phyloP scores from a whole-genome alignment of 1,140 invertebrate genomes.

The Drosophila bipectinata region DNA sequence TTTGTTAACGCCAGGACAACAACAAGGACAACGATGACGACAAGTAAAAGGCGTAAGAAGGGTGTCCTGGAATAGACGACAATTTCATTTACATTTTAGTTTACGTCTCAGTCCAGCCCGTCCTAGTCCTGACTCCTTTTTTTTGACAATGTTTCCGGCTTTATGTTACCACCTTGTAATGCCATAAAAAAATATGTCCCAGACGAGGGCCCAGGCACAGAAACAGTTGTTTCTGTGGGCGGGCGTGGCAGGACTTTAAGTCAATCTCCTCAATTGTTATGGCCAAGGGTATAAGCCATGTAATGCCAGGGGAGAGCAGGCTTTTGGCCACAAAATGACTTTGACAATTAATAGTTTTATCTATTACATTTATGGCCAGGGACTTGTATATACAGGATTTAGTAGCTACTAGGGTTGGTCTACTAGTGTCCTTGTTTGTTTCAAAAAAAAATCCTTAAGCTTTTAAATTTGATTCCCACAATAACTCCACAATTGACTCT shows the following conservation, averaged over 20 bases:
- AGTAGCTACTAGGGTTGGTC: not conserved
- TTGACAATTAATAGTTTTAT: conserved; percentile 1
- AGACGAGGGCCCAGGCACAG: not conserved
- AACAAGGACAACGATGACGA: conserved; percentile 8
- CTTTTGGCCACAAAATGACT: not conserved
- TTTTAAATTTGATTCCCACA: not conserved
- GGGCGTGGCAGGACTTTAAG: not conserved
- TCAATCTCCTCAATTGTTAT: conserved; percentile 24
- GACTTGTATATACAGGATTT: too few relatives aligned
- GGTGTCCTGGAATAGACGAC: conserved; percentile 33
- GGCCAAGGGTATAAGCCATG: not conserved
- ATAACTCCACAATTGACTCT: not conserved
- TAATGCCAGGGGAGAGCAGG: not conserved
- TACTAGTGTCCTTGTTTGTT: not conserved
- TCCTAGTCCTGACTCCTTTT: not conserved
- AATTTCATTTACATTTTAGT: conserved; percentile 77
- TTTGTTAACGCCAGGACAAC: conserved; percentile 56
- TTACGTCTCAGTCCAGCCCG: conserved; percentile 42
- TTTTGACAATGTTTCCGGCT: conserved; percentile 44
- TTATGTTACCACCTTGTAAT: conserved; percentile 71
- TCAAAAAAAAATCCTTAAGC: not conserved
- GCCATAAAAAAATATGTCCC: conserved; percentile 61
- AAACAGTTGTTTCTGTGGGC: not conserved
- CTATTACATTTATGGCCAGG: not conserved
- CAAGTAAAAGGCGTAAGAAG: conserved; percentile 55